Evolutionary conservation across 2,888 invertebrate species (phyloP), one percentile per base, ranked within the genome.

Genomic region (Polymixis flavicincta): DNA sequence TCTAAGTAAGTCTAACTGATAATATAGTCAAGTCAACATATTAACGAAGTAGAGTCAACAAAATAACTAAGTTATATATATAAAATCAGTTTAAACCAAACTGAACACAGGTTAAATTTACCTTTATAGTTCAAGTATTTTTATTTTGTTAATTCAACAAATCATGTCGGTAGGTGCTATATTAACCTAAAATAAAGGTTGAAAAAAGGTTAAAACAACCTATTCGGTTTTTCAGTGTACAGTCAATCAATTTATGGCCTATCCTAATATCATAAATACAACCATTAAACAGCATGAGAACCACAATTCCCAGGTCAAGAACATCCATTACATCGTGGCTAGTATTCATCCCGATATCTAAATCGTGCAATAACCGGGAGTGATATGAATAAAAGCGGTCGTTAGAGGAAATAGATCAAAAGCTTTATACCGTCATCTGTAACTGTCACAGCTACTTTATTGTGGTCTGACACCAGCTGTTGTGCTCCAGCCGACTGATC

Each of bases 401-500:
- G 89, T 90, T 89, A 91, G 89, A 90, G 89, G 90, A 90, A 89
- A 93, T 93, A 95, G 93, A 95, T 95, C 95, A 95, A 95, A 94
- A 92, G 93, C 89, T 90, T 89, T 88, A 91, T 89, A 88, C 88
- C 89, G 90, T 91, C 92, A 92, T 93, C 92, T 91, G 91, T 93
- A 90, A 90, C 90, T 94, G 93, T 93, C 93, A 89, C 89, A 85
- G 87, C 85, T 89, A 89, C 92, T 94, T 93, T 93, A 92, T 92
- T 92, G 93, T 92, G 91, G 92, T 88, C 89, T 85, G 91, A 87
- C 89, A 88, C 91, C 94, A 94, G 94, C 94, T 94, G 94, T 89
- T 89, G 87, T 85, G 63, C 78, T 80, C 78, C 80, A 79, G 71
- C 78, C 78, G 82, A 80, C 77, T 80, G 88, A 84, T 86, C 87